Conservation (phyloP, 2,797 vertebrate species). For the Parotocinclus haroldoi region DNA sequence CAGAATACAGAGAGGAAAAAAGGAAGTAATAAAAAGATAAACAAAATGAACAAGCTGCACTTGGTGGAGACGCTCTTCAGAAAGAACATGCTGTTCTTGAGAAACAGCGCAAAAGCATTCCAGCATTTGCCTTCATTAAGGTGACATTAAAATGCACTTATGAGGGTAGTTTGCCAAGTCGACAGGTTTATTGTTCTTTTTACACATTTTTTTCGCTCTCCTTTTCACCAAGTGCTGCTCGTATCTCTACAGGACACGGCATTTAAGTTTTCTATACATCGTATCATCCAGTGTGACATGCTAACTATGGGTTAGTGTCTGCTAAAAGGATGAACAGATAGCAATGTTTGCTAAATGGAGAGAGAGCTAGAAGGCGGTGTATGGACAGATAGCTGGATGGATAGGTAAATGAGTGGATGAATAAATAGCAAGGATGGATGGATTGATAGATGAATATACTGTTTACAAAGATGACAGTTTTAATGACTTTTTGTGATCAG, state of each 20-base stretch:
- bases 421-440: too few relatives aligned
- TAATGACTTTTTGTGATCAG: too few relatives aligned
- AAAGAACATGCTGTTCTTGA: background rate
- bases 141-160: slow-evolving; percentile 30
- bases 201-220: background rate
- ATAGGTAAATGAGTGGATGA: too few relatives aligned
- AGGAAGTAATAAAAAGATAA: background rate
- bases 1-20: slow-evolving; percentile 8
- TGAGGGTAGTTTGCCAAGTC: slow-evolving; percentile 21
- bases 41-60: background rate
- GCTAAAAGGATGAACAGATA: too few relatives aligned
- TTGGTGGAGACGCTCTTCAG: background rate
- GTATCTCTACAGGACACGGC: background rate
- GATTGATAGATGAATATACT: too few relatives aligned
- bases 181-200: slow-evolving; percentile 7
- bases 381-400: too few relatives aligned
- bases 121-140: slow-evolving; percentile 13
- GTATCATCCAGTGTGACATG: too few relatives aligned
- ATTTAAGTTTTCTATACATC: background rate
- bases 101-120: slow-evolving; percentile 5
- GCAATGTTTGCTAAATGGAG: too few relatives aligned
- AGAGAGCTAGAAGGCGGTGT: too few relatives aligned
- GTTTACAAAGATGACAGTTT: too few relatives aligned
- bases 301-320: too few relatives aligned
- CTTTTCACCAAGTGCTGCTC: slow-evolving; percentile 21